Conservation (phyloP, 2,888 invertebrate species). For the Nemotelus pantherinus region DNA sequence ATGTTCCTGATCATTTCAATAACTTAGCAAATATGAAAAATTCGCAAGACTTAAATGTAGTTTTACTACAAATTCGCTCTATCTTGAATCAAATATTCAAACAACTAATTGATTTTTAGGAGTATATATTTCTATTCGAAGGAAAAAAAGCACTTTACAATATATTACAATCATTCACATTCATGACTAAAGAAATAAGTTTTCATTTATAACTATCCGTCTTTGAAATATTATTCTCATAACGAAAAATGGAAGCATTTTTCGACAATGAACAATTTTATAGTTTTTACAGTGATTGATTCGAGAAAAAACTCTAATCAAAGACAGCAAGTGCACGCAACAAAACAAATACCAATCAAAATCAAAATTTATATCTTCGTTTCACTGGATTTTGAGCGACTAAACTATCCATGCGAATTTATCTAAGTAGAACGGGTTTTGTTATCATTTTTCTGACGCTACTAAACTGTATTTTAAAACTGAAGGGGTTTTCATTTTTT, state of each 20-base stretch:
- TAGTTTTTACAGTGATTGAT: too few relatives aligned
- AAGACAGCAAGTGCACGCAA: not conserved
- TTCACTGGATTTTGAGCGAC: not conserved
- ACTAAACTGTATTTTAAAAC: too few relatives aligned
- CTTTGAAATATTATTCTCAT: too few relatives aligned
- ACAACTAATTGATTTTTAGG: not conserved
- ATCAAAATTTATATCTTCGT: not conserved
- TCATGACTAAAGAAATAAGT: conserved; percentile 23
- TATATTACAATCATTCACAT: conserved; percentile 39
- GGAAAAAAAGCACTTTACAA: conserved; percentile 40
- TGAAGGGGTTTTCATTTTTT: too few relatives aligned
- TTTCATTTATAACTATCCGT: conserved; percentile 24
- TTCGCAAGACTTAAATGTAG: not conserved
- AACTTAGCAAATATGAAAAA: too few relatives aligned
- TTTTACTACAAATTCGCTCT: not conserved
- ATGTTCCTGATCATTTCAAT: too few relatives aligned
- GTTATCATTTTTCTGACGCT: not conserved
- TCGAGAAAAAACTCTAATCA: not conserved
- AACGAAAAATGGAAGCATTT: too few relatives aligned
- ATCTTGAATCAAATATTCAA: not conserved
- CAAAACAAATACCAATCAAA: not conserved
- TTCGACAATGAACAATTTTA: too few relatives aligned
- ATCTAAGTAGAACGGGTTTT: not conserved
- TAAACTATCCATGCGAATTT: not conserved
- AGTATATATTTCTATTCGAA: conserved; percentile 33